Conservation (phyloP, 2,888 invertebrate species). For the Tenthredo mesomela region DNA sequence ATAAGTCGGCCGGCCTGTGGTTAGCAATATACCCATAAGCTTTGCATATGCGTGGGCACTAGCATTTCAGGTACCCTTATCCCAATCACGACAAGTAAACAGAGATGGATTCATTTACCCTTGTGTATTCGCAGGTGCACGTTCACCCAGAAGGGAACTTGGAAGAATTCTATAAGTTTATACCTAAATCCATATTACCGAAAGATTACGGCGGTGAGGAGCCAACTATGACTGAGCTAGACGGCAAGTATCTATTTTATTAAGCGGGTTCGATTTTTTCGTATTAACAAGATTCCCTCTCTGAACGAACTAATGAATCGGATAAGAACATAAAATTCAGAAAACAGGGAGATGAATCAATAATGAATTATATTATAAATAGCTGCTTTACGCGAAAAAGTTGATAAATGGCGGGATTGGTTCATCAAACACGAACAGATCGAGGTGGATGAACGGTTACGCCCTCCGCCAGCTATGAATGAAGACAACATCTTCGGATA, state of each 20-base stretch:
- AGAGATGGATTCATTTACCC: neutral
- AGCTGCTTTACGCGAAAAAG: conserved; percentile 80
- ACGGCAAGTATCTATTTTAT: conserved; percentile 76
- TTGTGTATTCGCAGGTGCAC: conserved; percentile 64
- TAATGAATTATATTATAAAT: conserved; percentile 60
- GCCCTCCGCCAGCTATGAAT: conserved; percentile 61
- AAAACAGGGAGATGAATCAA: neutral
- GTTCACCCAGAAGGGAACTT: conserved; percentile 68
- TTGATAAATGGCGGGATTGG: conserved; percentile 80
- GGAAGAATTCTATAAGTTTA: conserved; percentile 80
- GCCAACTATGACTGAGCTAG: conserved; percentile 77
- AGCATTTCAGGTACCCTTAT: neutral
- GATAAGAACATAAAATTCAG: neutral
- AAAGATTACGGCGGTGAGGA: conserved; percentile 83
- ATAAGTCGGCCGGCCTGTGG: too few species aligned
- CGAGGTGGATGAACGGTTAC: conserved; percentile 78
- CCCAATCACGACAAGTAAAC: neutral
- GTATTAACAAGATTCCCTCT: neutral
- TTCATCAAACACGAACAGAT: conserved; percentile 81
- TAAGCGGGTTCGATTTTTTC: too few species aligned
- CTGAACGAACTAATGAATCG: neutral
- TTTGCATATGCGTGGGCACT: neutral
- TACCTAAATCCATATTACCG: conserved; percentile 81
- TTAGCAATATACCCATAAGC: neutral
- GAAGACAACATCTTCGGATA: conserved; percentile 67